Evolutionary conservation across 1,140 invertebrate genomes (phyloP).

Genomic region (Heterodera carotae): DNA sequence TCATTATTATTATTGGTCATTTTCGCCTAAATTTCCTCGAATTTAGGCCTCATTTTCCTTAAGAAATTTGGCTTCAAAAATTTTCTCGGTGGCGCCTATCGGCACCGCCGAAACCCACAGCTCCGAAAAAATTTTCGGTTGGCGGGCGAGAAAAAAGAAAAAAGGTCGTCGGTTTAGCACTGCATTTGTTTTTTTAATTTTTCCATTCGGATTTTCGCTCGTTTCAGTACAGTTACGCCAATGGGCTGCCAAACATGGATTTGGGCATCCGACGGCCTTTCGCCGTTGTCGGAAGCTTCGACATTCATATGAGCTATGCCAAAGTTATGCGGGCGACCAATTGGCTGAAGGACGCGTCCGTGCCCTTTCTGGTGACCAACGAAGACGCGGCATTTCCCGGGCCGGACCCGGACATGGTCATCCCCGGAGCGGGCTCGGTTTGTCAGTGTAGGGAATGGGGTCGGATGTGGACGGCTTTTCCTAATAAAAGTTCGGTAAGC

Average conservation of each 20-base stretch:
- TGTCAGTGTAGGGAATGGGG: no score
- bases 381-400: slow-evolving; percentile 81
- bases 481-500: no score
- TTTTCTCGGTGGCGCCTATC: no score
- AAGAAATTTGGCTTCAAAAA: no score
- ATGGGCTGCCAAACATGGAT: neutral
- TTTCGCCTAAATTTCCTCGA: no score
- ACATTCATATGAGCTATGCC: slow-evolving; percentile 83
- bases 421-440: slow-evolving; percentile 57
- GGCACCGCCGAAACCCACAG: no score
- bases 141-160: no score
- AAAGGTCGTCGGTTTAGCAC: no score
- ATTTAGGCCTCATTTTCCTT: no score
- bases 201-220: neutral
- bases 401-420: slow-evolving; percentile 57
- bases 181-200: neutral
- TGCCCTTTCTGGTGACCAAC: slow-evolving; percentile 87
- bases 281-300: slow-evolving; percentile 91
- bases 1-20: no score
- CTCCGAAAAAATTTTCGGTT: no score
- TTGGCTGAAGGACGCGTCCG: slow-evolving; percentile 77
- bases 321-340: slow-evolving; percentile 87
- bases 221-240: neutral
- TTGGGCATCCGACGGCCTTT: slow-evolving; percentile 64
- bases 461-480: no score